Base-by-base conservation (phyloP, 2,888 invertebrate species). In the Melinaea menophilus region DNA sequence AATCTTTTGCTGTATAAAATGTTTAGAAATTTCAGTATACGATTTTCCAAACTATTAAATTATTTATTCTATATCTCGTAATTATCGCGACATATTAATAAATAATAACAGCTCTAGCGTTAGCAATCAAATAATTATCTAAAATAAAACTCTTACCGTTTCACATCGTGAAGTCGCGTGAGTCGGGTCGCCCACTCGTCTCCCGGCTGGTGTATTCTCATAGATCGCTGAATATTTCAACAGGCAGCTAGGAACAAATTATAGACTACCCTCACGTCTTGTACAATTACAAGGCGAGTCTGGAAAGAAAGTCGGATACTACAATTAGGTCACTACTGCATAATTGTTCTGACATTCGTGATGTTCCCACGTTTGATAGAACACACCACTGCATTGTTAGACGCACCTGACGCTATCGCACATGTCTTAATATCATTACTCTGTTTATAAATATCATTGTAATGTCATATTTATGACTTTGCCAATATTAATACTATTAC, bases 181-280 rank as follows among this genome's bases (percentile, higher is more conserved):
- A 67, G 65, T 64, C 67, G 63, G 63, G 66, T 70, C 62, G 55
- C 72, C 68, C 75, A 73, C 73, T 73, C 75, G 78, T 73, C 73
- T 68, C 69, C 59, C 73, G 76, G 75, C 71, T 78, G 77, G 79
- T 74, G 69, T 68, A 76, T 86, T 86, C 88, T 77, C 85, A 87
- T 77, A 72, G 74, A 72, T 70, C 71, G 71, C 78, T 89, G 84
- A 89, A 90, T 88, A 89, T 87, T 90, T 86, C 72, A 90, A 79
- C 77, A 80, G 79, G 72, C 68, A 68, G 72, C 76, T 75, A 76
- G 76, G 71, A 76, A 77, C 76, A 88, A 90, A 90, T 90, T 85
- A 90, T 80, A 85, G 86, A 79, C 80, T 81, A 71, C 71, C 75
- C 73, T 75, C 72, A 66, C 69, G 73, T 72, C 74, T 79, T 77